Conservation (phyloP, 2,888 invertebrate genomes). For the Augochlorella aurata region DNA sequence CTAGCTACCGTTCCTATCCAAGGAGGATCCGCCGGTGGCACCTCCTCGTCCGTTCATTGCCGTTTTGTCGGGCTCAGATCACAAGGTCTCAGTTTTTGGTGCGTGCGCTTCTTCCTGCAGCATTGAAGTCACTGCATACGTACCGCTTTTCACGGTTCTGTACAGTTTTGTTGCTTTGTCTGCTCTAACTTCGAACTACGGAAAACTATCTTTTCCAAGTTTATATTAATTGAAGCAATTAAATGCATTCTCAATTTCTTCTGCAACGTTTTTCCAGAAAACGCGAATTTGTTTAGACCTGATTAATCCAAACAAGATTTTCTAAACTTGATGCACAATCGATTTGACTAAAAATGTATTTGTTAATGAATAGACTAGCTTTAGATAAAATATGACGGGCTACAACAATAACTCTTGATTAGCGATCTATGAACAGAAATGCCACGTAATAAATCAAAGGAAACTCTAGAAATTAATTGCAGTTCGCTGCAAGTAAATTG, state of each 20-base stretch:
- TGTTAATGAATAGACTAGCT: no score
- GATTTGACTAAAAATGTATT: no score
- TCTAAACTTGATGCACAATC: no score
- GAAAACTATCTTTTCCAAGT: neutral
- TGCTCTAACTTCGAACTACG: neutral
- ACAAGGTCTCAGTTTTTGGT: conserved; percentile 71
- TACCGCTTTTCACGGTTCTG: neutral
- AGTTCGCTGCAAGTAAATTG: neutral
- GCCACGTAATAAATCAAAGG: neutral
- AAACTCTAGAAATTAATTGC: neutral
- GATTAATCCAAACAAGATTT: no score
- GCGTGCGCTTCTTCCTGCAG: conserved; percentile 15
- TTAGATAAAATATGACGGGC: neutral
- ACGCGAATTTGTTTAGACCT: neutral
- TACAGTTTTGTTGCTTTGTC: neutral
- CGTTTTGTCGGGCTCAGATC: conserved; percentile 69
- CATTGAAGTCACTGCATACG: conserved; percentile 27
- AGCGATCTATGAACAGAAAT: neutral
- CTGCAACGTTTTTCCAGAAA: neutral
- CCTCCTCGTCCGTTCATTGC: conserved; percentile 69
- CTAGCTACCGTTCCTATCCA: conserved; percentile 63
- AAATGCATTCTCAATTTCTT: neutral
- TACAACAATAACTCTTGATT: neutral
- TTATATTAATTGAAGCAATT: neutral
- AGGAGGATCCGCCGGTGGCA: conserved; percentile 66